Percentiles rank a stretch among this genome's conserved stretches.
phyloP scores from a whole-genome alignment of 1,140 invertebrate genomes.

The Drosophila funebris region DNA sequence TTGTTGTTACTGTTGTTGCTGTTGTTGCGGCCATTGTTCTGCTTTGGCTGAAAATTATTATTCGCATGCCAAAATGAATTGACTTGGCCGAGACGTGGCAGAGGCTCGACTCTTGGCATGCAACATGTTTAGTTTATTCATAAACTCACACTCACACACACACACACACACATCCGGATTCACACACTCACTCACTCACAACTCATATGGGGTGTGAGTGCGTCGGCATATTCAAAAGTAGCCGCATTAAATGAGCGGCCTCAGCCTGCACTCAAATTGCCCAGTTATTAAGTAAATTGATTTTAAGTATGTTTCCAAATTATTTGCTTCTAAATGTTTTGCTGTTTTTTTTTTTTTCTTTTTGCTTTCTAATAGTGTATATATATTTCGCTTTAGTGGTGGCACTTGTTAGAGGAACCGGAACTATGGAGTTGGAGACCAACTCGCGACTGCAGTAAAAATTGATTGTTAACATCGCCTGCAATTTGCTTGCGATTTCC shows the following conservation, averaged over 20 bases:
- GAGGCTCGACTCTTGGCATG: conserved; percentile 56
- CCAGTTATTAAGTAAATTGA: conserved; percentile 83
- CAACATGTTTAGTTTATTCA: conserved; percentile 75
- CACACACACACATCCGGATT: conserved; percentile 12
- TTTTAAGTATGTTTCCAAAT: conserved; percentile 82
- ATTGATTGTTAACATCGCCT: conserved; percentile 74
- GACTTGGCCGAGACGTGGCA: conserved; percentile 52
- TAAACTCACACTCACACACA: conserved; percentile 28
- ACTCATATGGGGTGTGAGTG: conserved; percentile 26
- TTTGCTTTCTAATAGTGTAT: conserved; percentile 33
- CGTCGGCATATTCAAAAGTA: conserved; percentile 54
- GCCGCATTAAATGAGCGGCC: conserved; percentile 30
- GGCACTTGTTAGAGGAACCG: conserved; percentile 11
- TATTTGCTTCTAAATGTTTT: conserved; percentile 81
- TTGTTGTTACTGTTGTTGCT: conserved; percentile 42
- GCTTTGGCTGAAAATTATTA: conserved; percentile 78
- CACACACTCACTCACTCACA: conserved; percentile 8
- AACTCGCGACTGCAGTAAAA: conserved; percentile 25
- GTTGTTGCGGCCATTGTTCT: conserved; percentile 75
- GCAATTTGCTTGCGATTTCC: conserved; percentile 69
- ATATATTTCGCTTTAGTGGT: conserved; percentile 20
- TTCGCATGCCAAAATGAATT: conserved; percentile 81
- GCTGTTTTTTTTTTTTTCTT: conserved; percentile 33
- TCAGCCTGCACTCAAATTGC: conserved; percentile 62
- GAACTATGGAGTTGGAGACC: conserved; percentile 14